phyloP scores from a whole-genome alignment of 2,113 vertebrate genomes.

The Orientallactaga bullata region DNA sequence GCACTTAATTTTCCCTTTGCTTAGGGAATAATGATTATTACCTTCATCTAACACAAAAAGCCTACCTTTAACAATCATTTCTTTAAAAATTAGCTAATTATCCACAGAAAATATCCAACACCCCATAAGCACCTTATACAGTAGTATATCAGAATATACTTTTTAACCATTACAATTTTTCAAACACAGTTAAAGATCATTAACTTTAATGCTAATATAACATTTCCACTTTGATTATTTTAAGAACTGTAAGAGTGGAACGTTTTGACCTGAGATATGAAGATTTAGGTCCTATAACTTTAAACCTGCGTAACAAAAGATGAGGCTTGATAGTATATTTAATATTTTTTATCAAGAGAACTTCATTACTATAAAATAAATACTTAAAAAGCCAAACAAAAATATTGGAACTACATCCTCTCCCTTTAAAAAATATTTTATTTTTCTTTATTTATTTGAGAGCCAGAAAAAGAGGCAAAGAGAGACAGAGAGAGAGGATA shows the following conservation, averaged over 20 bases:
- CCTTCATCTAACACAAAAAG: conserved; percentile 48
- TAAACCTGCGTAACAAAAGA: conserved; percentile 59
- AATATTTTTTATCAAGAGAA: conserved; percentile 2
- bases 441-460: too few species aligned
- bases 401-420: neutral
- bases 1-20: conserved; percentile 61
- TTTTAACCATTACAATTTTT: neutral
- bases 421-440: neutral
- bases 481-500: too few species aligned
- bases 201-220: conserved; percentile 38
- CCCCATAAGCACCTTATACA: neutral
- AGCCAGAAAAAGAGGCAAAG: too few species aligned
- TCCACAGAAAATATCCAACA: conserved; percentile 29
- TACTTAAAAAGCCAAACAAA: conserved; percentile 13
- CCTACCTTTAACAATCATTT: conserved; percentile 52
- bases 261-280: conserved; percentile 36
- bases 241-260: conserved; percentile 17
- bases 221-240: conserved; percentile 35
- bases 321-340: conserved; percentile 48
- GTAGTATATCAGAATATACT: conserved; percentile 21
- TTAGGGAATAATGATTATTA: conserved; percentile 41
- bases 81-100: conserved; percentile 48
- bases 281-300: conserved; percentile 32
- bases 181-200: neutral
- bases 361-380: conserved; percentile 8